Base-by-base conservation (phyloP, 2,113 vertebrate species). In the Ramphastos sulfuratus region DNA sequence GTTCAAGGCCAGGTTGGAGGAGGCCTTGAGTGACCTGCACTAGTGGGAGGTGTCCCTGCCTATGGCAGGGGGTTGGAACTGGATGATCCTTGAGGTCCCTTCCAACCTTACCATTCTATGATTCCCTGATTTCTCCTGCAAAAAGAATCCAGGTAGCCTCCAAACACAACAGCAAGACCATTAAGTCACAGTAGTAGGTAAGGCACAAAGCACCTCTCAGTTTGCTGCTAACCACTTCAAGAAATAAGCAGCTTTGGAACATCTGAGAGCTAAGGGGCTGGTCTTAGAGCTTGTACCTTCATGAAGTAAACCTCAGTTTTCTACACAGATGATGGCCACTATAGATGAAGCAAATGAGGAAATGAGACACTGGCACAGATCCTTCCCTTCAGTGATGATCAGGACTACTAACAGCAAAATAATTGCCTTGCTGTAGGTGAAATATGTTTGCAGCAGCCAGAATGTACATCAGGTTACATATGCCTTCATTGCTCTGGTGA, bases 261-360 rank as follows among this genome's bases (percentile, higher is more conserved):
- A 30, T 31, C 60, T 15, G 82, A 23, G 37, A 46, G 20, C 77
- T 81, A 79, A 64, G 3, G 15, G 31, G 31, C 2, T 86, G 33
- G 19, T 37, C 31, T 39, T 18, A 37, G 2, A 56, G 44, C 10
- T 82, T 46, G 8, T 2, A 81, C 24, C 44, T 17, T 84, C 44
- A 15, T 2, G 28, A 83, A 83, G 46, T 30, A 84, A 88, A 85
- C 37, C 30, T 46, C 48, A 15, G 5, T 31, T 71, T 89, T 72
- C 42, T 67, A 54, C 5, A 16, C 16, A 55, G 21, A 19, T 25
- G 55, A 84, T 30, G n/a, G 73, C 17, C 33, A 31, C 13, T 50
- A 14, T 0, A 81, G 56, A 64, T 0, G 0, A 73, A 86, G 56
- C 42, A 72, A 66, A 80, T 1, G 1, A 5, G 18, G n/a, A 78